phyloP scores from a whole-genome alignment of 2,888 invertebrate genomes.

The Hyposoter didymator region DNA sequence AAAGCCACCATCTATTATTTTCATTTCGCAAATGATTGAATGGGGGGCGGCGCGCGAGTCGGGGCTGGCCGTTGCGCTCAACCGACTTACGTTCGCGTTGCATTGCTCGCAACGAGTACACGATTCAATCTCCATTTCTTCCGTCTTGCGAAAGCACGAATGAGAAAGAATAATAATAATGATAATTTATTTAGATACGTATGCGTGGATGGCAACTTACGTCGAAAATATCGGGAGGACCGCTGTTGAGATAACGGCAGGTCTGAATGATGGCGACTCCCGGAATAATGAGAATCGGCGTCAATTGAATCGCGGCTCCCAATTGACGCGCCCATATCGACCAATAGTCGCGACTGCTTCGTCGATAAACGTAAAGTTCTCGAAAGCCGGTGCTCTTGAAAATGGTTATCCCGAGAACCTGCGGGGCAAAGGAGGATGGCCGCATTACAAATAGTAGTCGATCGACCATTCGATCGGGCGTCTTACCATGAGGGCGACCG shows the following conservation, averaged over 20 bases:
- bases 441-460: too few species aligned
- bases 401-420: slow-evolving; percentile 89
- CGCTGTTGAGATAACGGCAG: slow-evolving; percentile 91
- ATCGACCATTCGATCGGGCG: too few species aligned
- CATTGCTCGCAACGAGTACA: slow-evolving; percentile 82
- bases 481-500: slow-evolving; percentile 91
- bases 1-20: slow-evolving; percentile 36
- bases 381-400: slow-evolving; percentile 89
- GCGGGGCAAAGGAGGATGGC: slow-evolving; percentile 35
- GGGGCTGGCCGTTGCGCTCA: background rate
- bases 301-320: slow-evolving; percentile 90
- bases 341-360: slow-evolving; percentile 89
- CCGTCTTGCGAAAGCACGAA: slow-evolving; percentile 77
- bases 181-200: too few species aligned
- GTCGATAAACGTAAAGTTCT: slow-evolving; percentile 89
- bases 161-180: slow-evolving; percentile 60
- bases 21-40: background rate
- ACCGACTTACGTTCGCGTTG: slow-evolving; percentile 80
- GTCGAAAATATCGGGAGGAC: slow-evolving; percentile 94
- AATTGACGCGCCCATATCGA: slow-evolving; percentile 92
- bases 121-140: slow-evolving; percentile 80
- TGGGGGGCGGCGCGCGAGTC: too few species aligned
- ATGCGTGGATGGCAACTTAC: slow-evolving; percentile 87
- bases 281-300: slow-evolving; percentile 91
- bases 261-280: slow-evolving; percentile 90